phyloP scores from a whole-genome alignment of 2,888 invertebrate genomes.

The Notodonta dromedarius region DNA sequence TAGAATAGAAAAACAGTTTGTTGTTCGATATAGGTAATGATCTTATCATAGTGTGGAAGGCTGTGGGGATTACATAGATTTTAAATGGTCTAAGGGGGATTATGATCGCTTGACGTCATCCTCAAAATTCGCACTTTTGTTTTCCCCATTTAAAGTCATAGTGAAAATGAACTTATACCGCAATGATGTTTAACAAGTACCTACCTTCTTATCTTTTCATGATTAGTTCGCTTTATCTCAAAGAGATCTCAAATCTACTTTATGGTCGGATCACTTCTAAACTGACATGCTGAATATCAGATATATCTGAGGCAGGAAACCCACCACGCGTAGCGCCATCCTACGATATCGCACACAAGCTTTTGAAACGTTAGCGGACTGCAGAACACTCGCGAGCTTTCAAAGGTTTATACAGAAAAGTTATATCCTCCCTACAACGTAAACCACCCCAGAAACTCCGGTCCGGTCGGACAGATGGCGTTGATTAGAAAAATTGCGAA shows the following conservation, averaged over 20 bases:
- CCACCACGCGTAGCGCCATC: constrained; percentile 28
- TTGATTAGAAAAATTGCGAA: background rate
- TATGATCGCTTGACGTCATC: constrained; percentile 6
- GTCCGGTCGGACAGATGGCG: background rate
- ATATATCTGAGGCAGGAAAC: background rate
- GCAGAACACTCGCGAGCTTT: constrained; percentile 5
- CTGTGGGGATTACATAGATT: too few species aligned
- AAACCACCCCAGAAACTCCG: background rate
- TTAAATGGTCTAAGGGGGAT: too few species aligned
- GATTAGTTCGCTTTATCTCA: too few species aligned
- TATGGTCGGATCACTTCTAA: too few species aligned
- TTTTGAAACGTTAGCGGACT: constrained; percentile 11
- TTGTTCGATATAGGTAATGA: too few species aligned
- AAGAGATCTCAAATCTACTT: too few species aligned
- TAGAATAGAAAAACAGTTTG: too few species aligned
- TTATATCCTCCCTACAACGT: background rate
- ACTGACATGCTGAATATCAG: background rate
- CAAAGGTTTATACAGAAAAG: background rate
- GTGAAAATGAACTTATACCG: too few species aligned
- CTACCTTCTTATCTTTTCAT: too few species aligned
- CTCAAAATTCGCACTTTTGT: constrained; percentile 5
- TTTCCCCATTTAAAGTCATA: background rate
- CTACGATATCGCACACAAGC: constrained; percentile 25
- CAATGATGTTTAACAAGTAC: too few species aligned
- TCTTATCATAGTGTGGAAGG: too few species aligned